Evolutionary conservation across 2,797 vertebrate genomes (phyloP).

Genomic region (Vireo griseus): DNA sequence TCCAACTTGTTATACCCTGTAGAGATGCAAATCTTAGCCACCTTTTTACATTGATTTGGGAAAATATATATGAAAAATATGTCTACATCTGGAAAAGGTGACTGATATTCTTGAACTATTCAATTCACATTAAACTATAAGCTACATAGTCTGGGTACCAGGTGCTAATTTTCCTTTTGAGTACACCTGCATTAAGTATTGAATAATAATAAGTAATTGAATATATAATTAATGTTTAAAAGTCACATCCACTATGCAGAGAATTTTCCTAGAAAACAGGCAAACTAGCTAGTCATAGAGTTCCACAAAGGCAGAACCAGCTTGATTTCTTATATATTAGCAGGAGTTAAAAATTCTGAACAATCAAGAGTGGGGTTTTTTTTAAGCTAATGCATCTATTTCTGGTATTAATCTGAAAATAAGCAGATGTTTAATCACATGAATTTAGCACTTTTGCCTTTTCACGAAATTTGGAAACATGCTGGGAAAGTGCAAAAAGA

Average conservation of each 20-base stretch:
- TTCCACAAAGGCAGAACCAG: neutral
- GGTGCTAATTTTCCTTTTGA: neutral
- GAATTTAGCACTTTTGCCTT: neutral
- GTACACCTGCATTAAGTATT: neutral
- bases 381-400: neutral
- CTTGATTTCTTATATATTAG: neutral
- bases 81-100: neutral
- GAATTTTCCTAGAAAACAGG: neutral
- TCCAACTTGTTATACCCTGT: neutral
- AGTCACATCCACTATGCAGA: neutral
- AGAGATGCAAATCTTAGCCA: neutral
- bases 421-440: neutral
- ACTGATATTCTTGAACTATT: neutral
- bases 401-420: neutral
- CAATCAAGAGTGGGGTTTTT: accelerated
- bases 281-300: neutral
- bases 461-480: neutral
- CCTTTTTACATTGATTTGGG: neutral
- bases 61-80: neutral
- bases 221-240: neutral
- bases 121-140: neutral
- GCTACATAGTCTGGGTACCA: neutral
- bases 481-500: neutral
- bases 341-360: neutral
- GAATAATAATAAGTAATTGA: neutral